These are phyloP conservation scores for Trichopoda pennipes DNA, from an alignment of 2,888 invertebrate species.

Conservation along the genomic window DNA sequence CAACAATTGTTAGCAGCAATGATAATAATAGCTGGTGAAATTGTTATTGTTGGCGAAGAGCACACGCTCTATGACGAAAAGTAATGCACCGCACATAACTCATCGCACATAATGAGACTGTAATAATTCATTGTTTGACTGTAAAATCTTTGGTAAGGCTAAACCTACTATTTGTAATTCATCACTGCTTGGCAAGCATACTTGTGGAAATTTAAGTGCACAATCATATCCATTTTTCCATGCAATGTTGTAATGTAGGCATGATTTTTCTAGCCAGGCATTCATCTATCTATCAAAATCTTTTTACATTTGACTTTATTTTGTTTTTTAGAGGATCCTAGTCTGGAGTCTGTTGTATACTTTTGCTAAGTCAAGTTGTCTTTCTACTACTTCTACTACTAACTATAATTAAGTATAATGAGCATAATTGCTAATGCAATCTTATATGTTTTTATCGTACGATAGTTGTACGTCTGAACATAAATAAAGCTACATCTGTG, in stretches of 20 bases:
- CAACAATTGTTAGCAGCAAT: slow-evolving; percentile 27
- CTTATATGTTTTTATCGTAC: slow-evolving; percentile 58
- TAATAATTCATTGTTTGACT: slow-evolving; percentile 77
- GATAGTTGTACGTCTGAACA: slow-evolving; percentile 2
- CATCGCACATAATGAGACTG: slow-evolving; percentile 80
- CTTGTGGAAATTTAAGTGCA: slow-evolving; percentile 47
- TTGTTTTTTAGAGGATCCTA: slow-evolving; percentile 23
- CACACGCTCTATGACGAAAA: slow-evolving; percentile 73
- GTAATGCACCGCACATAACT: slow-evolving; percentile 79
- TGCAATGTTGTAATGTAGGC: slow-evolving; percentile 29
- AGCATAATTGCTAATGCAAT: slow-evolving; percentile 79
- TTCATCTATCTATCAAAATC: slow-evolving; percentile 37
- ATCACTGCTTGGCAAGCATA: slow-evolving; percentile 45
- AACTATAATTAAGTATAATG: slow-evolving; percentile 80
- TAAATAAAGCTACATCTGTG: slow-evolving; percentile 38
- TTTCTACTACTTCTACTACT: slow-evolving; percentile 39
- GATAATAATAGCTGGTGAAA: slow-evolving; percentile 33
- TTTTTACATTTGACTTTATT: slow-evolving; percentile 11
- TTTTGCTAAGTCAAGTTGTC: slow-evolving; percentile 46
- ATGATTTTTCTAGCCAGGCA: slow-evolving; percentile 36
- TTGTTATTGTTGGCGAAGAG: slow-evolving; percentile 39
- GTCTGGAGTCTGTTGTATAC: slow-evolving; percentile 8
- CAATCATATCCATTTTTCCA: slow-evolving; percentile 25
- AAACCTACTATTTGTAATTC: slow-evolving; percentile 69
- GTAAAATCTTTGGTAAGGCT: slow-evolving; percentile 46